A percentile compares a stretch with the other conserved stretches of the same genome.
phyloP scores from a whole-genome alignment of 2,113 vertebrate species.

The Microcebus lehilahytsara region DNA sequence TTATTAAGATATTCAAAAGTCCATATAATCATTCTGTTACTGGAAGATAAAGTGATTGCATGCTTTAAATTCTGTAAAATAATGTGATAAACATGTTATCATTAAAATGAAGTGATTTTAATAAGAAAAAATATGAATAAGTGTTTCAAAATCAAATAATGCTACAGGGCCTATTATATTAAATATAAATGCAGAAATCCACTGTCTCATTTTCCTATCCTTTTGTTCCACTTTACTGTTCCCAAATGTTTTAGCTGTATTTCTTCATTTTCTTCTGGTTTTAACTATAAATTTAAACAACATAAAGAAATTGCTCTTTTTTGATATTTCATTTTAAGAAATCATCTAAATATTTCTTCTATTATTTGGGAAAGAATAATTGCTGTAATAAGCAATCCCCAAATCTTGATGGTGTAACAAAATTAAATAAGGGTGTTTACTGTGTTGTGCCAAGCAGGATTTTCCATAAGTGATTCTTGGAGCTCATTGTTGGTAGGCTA shows the following conservation, averaged over 20 bases:
- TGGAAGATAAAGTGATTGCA: background rate
- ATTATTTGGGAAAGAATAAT: background rate
- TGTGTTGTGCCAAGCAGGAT: background rate
- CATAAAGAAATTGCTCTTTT: background rate
- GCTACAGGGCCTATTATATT: background rate
- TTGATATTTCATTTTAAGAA: background rate
- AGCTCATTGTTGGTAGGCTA: background rate
- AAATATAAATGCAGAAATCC: background rate
- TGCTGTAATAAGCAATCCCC: background rate
- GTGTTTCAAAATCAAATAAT: background rate
- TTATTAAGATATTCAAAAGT: background rate
- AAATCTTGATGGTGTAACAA: background rate
- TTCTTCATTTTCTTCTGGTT: background rate
- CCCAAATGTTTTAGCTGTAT: background rate
- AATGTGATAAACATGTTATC: background rate
- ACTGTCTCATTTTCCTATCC: background rate
- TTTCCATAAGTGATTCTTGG: background rate
- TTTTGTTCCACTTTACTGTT: background rate
- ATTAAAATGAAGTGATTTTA: background rate
- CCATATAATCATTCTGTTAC: background rate
- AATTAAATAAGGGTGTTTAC: background rate
- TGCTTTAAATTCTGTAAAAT: background rate
- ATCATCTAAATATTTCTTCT: background rate
- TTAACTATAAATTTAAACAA: background rate
- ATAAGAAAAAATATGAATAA: background rate